Percentiles rank a stretch among this genome's conserved stretches.
Conservation (phyloP, 2,888 invertebrate genomes). For the Chouioia cunea region DNA sequence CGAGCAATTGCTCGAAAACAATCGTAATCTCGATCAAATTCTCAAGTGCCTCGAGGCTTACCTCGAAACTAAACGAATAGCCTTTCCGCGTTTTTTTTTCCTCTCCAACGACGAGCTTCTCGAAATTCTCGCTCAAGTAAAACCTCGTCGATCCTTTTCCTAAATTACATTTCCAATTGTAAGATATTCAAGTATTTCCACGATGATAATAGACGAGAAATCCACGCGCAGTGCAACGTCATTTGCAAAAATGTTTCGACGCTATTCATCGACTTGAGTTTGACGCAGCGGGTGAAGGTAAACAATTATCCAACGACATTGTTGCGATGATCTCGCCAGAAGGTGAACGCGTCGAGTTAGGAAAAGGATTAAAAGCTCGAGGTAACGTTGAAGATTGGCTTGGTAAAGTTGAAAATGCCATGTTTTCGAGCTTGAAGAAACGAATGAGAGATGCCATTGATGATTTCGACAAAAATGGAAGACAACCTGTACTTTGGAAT, state of each 20-base stretch:
- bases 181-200: too few relatives aligned
- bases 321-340: conserved; percentile 92
- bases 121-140: conserved; percentile 89
- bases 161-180: too few relatives aligned
- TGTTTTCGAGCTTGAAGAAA: conserved; percentile 84
- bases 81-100: conserved; percentile 91
- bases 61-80: conserved; percentile 87
- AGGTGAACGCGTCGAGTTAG: conserved; percentile 83
- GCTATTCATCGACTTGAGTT: conserved; percentile 85
- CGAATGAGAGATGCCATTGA: conserved; percentile 81
- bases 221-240: conserved; percentile 90
- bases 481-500: conserved; percentile 80
- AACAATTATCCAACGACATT: conserved; percentile 84
- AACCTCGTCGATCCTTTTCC: neutral
- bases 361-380: conserved; percentile 86
- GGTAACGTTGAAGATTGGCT: conserved; percentile 95
- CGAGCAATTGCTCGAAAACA: conserved; percentile 79
- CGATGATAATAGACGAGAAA: conserved; percentile 76
- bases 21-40: conserved; percentile 86
- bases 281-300: conserved; percentile 68
- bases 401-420: conserved; percentile 89
- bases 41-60: conserved; percentile 92
- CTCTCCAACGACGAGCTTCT: conserved; percentile 90
- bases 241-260: conserved; percentile 90
- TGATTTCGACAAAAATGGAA: conserved; percentile 75